Evolutionary conservation across 2,113 vertebrate species (phyloP).

Genomic region (Phainopepla nitens): DNA sequence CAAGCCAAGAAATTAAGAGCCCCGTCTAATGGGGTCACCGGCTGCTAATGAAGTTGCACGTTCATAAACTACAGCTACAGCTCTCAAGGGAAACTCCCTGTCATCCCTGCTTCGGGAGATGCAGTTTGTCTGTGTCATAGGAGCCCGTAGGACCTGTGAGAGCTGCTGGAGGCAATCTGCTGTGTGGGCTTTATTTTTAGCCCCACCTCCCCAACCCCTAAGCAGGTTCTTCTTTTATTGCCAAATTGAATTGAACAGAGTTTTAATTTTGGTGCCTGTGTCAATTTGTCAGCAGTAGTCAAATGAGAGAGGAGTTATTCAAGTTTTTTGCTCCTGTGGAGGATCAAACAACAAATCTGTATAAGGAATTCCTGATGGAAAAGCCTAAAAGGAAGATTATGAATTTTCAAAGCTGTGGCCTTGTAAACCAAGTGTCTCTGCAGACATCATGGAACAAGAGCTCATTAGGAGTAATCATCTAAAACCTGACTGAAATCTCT

Average conservation of each 20-base stretch:
- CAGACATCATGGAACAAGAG: background rate
- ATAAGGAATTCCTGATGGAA: background rate
- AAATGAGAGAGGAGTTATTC: background rate
- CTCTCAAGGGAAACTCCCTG: background rate
- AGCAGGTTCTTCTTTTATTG: conserved; percentile 48
- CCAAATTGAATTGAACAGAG: conserved; percentile 41
- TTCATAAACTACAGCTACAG: conserved; percentile 39
- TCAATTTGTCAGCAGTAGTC: conserved; percentile 26
- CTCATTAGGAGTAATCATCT: conserved; percentile 30
- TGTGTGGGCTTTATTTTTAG: conserved; percentile 1
- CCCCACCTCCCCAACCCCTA: background rate
- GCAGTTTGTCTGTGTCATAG: background rate
- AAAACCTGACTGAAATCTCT: conserved; percentile 17
- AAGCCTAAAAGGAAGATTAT: conserved; percentile 3
- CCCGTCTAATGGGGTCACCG: background rate
- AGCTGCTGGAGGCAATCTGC: background rate
- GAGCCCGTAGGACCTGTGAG: background rate
- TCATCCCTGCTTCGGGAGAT: background rate
- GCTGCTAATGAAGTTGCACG: conserved; percentile 39
- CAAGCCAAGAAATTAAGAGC: conserved; percentile 22
- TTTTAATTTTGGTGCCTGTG: conserved; percentile 23
- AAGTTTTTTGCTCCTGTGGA: background rate
- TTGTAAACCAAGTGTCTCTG: conserved; percentile 5
- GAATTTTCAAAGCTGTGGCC: background rate
- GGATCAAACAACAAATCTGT: conserved; percentile 37